Percentiles rank a stretch among this genome's conserved stretches.
Conservation (phyloP, 1,140 invertebrate species). For the Bombus balteatus region DNA sequence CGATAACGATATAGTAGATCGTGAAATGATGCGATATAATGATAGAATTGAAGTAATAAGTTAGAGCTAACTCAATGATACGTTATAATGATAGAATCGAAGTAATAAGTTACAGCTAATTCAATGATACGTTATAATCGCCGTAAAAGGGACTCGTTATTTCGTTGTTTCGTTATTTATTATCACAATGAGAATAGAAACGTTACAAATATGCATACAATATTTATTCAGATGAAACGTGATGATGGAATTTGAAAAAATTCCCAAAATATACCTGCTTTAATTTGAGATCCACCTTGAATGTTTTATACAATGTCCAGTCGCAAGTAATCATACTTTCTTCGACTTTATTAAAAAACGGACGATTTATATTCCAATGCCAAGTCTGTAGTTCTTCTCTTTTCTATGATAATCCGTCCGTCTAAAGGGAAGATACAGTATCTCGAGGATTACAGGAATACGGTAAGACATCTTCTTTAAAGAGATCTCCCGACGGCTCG, state of each 20-base stretch:
- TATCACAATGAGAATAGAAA: background rate
- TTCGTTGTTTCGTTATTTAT: background rate
- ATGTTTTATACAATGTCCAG: background rate
- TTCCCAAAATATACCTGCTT: background rate
- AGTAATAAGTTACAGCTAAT: too few species aligned
- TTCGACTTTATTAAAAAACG: background rate
- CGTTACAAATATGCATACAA: background rate
- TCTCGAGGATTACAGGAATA: background rate
- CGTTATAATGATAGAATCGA: too few species aligned
- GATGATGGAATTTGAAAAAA: background rate
- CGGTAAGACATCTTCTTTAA: slow-evolving; percentile 3
- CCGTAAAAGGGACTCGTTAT: too few species aligned
- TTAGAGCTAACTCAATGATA: background rate
- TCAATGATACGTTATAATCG: too few species aligned
- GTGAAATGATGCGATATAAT: background rate
- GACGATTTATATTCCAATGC: background rate
- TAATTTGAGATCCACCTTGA: background rate
- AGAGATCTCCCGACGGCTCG: background rate
- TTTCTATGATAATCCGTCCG: background rate
- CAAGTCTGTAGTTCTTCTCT: background rate
- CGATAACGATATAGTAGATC: background rate
- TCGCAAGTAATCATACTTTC: background rate
- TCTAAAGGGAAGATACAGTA: background rate
- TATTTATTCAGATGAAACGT: background rate
- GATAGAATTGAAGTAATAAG: background rate